Conservation (phyloP, 2,888 invertebrate species). For the Hoplodrina blanda region DNA sequence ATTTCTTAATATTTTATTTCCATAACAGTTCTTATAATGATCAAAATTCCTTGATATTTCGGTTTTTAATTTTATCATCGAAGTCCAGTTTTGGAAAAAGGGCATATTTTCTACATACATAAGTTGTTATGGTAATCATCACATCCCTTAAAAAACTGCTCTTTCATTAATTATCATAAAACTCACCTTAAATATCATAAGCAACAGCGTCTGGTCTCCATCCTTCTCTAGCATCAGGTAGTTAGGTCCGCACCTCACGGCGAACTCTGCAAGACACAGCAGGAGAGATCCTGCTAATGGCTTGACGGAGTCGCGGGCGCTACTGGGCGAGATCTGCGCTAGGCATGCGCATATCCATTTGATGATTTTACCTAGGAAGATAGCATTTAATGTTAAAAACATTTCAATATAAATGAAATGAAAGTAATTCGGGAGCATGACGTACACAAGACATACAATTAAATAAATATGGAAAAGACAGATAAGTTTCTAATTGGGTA, state of each 20-base stretch:
- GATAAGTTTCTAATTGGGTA: too few relatives aligned
- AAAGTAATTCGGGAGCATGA: too few relatives aligned
- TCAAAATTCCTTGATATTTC: too few relatives aligned
- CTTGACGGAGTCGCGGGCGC: slow-evolving; percentile 91
- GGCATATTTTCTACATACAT: too few relatives aligned
- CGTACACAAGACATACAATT: too few relatives aligned
- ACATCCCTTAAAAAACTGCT: too few relatives aligned
- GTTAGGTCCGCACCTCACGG: slow-evolving; percentile 95
- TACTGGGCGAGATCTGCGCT: slow-evolving; percentile 85
- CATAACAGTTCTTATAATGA: background rate
- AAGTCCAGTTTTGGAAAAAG: too few relatives aligned
- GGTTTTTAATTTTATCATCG: too few relatives aligned
- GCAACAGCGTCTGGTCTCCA: slow-evolving; percentile 87
- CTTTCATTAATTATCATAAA: too few relatives aligned
- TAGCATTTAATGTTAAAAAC: background rate
- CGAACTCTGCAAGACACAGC: slow-evolving; percentile 98
- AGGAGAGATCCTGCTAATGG: slow-evolving; percentile 95
- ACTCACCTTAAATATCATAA: slow-evolving; percentile 93
- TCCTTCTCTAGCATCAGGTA: slow-evolving; percentile 91
- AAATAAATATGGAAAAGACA: too few relatives aligned
- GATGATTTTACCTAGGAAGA: slow-evolving; percentile 89
- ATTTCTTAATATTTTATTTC: slow-evolving; percentile 11
- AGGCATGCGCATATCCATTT: slow-evolving; percentile 90
- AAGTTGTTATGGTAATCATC: too few relatives aligned
- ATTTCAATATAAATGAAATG: background rate